phyloP scores from a whole-genome alignment of 2,113 vertebrate species.

The Andinoacara biseriatus region DNA sequence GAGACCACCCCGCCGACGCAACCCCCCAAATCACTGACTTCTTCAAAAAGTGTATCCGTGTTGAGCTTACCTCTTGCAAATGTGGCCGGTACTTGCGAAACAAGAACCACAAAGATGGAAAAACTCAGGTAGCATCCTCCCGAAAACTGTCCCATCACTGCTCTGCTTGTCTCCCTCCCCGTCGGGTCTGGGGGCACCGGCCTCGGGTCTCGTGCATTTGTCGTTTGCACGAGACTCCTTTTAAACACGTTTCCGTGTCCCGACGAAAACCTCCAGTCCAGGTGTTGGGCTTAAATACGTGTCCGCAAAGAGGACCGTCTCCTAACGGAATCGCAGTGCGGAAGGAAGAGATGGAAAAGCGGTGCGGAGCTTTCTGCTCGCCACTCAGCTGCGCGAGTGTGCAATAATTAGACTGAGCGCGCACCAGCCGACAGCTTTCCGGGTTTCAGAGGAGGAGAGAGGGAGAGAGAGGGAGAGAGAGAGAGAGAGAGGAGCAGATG shows the following conservation, averaged over 20 bases:
- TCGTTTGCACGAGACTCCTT: constrained; percentile 21
- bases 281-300: constrained; percentile 3
- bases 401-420: constrained; percentile 36
- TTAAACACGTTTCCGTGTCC: constrained; percentile 41
- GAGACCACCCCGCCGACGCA: neutral
- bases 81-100: constrained; percentile 39
- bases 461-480: constrained; percentile 2
- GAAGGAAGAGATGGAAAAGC: constrained; percentile 28
- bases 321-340: constrained; percentile 56
- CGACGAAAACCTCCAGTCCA: neutral
- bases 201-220: constrained; percentile 62
- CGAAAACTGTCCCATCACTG: constrained; percentile 76
- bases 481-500: neutral
- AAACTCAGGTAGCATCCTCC: constrained; percentile 70
- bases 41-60: neutral
- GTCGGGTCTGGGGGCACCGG: constrained; percentile 59
- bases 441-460: neutral
- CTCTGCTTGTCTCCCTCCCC: constrained; percentile 59
- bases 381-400: constrained; percentile 43
- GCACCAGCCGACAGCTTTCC: constrained; percentile 31
- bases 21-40: neutral
- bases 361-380: constrained; percentile 33
- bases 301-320: constrained; percentile 32
- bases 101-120: constrained; percentile 66
- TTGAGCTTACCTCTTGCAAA: constrained; percentile 71